Evolutionary conservation across 2,888 invertebrate genomes (phyloP).

Genomic region (Scrobipalpa costella): DNA sequence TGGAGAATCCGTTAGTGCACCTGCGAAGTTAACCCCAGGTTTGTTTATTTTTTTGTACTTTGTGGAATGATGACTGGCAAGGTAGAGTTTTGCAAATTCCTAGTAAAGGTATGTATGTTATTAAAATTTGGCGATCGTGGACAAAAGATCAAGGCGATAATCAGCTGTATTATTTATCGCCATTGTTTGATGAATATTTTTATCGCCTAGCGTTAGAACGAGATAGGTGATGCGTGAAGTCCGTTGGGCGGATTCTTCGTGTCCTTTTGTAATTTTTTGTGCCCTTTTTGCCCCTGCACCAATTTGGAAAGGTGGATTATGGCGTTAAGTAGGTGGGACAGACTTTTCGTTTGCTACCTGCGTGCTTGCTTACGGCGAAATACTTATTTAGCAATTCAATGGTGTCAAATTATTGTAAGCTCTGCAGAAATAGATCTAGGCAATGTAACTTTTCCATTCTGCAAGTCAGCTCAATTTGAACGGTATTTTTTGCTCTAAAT

Average conservation of each 20-base stretch:
- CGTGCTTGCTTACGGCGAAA: constrained; percentile 21
- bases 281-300: constrained; percentile 16
- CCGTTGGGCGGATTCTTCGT: constrained; percentile 63
- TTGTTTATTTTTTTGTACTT: constrained; percentile 67
- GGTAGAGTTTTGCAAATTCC: not conserved
- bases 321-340: not conserved
- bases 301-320: constrained; percentile 25
- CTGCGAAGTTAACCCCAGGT: constrained; percentile 93
- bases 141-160: constrained; percentile 36
- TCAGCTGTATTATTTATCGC: constrained; percentile 66
- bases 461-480: not conserved
- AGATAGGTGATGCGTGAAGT: constrained; percentile 64
- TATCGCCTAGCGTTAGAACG: constrained; percentile 62
- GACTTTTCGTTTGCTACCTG: constrained; percentile 26
- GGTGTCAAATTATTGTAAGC: constrained; percentile 35
- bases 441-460: not conserved
- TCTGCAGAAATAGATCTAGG: constrained; percentile 17
- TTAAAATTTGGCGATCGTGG: not conserved
- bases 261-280: constrained; percentile 59
- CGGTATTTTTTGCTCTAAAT: not conserved
- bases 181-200: constrained; percentile 74
- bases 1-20: constrained; percentile 88
- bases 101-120: not conserved
- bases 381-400: constrained; percentile 33
- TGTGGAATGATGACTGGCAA: constrained; percentile 23